A percentile compares a stretch with the other conserved stretches of the same genome.
phyloP scores from a whole-genome alignment of 1,140 invertebrate genomes.

The Bombus picipes region DNA sequence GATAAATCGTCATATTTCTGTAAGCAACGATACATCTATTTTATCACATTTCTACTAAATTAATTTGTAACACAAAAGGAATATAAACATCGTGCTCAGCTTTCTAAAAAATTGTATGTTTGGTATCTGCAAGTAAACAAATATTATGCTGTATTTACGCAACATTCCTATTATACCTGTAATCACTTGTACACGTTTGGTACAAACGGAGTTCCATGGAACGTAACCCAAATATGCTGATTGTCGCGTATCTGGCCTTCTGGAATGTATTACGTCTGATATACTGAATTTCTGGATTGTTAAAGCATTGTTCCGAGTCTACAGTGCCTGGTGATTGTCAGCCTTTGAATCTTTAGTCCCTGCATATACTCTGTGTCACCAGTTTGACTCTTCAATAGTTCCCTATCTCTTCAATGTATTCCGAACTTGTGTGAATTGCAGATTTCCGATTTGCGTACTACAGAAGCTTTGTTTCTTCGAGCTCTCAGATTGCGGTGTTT shows the following conservation, averaged over 20 bases:
- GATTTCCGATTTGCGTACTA: slow-evolving; percentile 1
- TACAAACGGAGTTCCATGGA: neutral
- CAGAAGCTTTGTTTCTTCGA: neutral
- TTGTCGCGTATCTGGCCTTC: neutral
- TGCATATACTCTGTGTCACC: neutral
- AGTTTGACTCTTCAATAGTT: slow-evolving; percentile 5
- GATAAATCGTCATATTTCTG: too few species aligned
- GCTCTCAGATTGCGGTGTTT: neutral
- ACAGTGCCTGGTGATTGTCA: neutral
- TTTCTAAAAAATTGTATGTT: neutral
- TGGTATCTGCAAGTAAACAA: neutral
- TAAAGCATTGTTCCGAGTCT: neutral
- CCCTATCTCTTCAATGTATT: neutral
- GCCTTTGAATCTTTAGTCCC: neutral
- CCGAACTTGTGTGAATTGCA: slow-evolving; percentile 2
- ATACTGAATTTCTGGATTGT: neutral
- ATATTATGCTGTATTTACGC: neutral
- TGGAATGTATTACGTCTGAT: neutral
- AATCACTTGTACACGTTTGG: neutral
- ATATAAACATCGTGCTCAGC: neutral
- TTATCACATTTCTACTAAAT: too few species aligned
- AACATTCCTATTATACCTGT: neutral
- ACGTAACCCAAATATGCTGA: slow-evolving; percentile 1
- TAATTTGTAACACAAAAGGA: too few species aligned
- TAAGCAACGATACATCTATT: too few species aligned